Base-by-base conservation (phyloP, 2,797 vertebrate genomes). In the Takifugu rubripes region DNA sequence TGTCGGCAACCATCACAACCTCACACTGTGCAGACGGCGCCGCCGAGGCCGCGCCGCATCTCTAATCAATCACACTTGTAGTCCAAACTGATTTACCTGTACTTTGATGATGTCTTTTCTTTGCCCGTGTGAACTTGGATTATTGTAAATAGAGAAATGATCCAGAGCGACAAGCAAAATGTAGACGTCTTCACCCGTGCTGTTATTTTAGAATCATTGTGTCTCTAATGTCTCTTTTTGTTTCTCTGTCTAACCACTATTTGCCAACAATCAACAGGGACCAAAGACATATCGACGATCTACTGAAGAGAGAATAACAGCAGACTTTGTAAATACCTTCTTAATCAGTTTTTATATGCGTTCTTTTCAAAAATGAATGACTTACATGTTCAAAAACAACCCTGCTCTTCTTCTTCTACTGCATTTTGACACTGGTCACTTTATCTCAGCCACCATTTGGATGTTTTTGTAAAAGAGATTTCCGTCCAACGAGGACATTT, bases 391-490 rank as follows among this genome's bases (percentile, higher is more conserved):
- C 61, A 80, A 27, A 70, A 66, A 64, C 80, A 80, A 59, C 71
- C 70, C 77, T 64, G 54, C 67, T 75, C 85, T 55, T 80, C 74
- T 83, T 86, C 77, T 79, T 82, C 87, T 14, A 14, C 36, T 40
- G 14, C 36, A 76, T 84, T 89, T 66, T 87, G 80, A 83, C 87
- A 90, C 89, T 82, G 75, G 86, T 91, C 89, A 93, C 89, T 92
- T 91, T 91, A 89, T 62, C 58, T 60, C 50, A 52, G 53, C 53
- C 65, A 52, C 61, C 26, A 59, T 74, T 77, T 56, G 56, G 56
- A 79, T 68, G 54, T 66, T 36, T 49, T 33, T 27, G 43, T 64
- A 40, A 5, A 25, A 65, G 10, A 57, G 49, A 68, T 17, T 66
- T 40, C 40, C 7, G 56, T 74, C 43, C 56, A 71, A 17, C 33